These are phyloP conservation scores for Spodoptera picta DNA, from an alignment of 2,888 invertebrate genomes.

Conservation along the genomic window DNA sequence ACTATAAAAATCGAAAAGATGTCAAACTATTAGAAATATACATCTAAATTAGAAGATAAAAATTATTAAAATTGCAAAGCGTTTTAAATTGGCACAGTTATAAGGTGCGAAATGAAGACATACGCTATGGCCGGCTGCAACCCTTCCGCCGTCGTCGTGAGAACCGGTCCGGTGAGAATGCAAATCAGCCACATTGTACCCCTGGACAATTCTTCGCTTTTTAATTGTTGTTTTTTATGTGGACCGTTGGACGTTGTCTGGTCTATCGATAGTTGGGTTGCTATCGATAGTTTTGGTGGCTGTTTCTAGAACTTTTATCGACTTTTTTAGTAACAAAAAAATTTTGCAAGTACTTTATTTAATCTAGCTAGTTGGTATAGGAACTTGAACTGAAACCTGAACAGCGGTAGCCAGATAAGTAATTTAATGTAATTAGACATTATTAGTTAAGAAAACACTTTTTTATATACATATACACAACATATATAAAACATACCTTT, in stretches of 20 bases:
- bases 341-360: too few relatives aligned
- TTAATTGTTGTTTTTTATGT: conserved; percentile 69
- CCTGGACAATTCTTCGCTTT: conserved; percentile 81
- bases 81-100: conserved; percentile 29
- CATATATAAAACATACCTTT: too few relatives aligned
- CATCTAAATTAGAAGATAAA: conserved; percentile 12
- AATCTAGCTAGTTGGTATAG: too few relatives aligned
- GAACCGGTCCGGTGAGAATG: conserved; percentile 82
- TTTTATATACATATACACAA: too few relatives aligned
- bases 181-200: conserved; percentile 80
- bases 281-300: conserved; percentile 47
- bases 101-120: conserved; percentile 61
- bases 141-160: conserved; percentile 67
- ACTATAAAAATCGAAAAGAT: not conserved
- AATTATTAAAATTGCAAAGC: conserved; percentile 22
- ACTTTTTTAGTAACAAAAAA: too few relatives aligned
- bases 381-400: too few relatives aligned
- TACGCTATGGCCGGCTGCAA: conserved; percentile 57
- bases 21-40: not conserved
- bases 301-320: conserved; percentile 5
- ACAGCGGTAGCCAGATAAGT: too few relatives aligned
- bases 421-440: too few relatives aligned
- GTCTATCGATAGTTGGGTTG: conserved; percentile 41
- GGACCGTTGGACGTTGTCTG: conserved; percentile 54
- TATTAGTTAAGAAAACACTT: too few relatives aligned